Evolutionary conservation across 2,797 vertebrate genomes (phyloP).

Genomic region (Hydrocynus forskahlii): DNA sequence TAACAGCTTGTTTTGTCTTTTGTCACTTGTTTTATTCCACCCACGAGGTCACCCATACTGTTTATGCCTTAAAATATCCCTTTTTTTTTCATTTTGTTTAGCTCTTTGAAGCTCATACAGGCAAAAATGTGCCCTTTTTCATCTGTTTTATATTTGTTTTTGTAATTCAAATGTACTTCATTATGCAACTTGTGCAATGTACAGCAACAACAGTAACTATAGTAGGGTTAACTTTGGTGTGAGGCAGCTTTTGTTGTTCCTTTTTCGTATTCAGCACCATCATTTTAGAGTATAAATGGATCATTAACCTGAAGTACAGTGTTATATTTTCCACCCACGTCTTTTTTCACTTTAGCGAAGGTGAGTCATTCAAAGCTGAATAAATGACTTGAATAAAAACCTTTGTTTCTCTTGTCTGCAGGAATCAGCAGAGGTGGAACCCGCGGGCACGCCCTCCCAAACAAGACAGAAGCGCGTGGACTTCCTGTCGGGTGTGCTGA

Average conservation of each 20-base stretch:
- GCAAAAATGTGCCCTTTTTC: too few relatives aligned
- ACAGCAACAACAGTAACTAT: neutral
- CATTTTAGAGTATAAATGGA: neutral
- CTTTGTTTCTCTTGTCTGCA: neutral
- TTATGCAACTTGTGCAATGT: neutral
- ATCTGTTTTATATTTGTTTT: too few relatives aligned
- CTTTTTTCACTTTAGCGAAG: neutral
- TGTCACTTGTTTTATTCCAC: neutral
- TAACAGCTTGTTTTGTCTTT: neutral
- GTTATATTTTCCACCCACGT: neutral
- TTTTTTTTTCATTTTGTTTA: too few relatives aligned
- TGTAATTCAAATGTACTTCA: neutral
- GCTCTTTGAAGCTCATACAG: too few relatives aligned
- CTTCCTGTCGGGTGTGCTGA: conserved; percentile 80
- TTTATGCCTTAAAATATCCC: too few relatives aligned
- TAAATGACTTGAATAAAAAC: neutral
- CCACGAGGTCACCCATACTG: too few relatives aligned
- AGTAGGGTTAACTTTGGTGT: neutral
- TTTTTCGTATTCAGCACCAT: neutral
- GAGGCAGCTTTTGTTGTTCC: neutral
- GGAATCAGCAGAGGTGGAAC: conserved; percentile 32
- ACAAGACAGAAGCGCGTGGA: conserved; percentile 81
- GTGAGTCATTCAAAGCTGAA: neutral
- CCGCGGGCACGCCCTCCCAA: conserved; percentile 56
- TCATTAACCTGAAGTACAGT: neutral